Evolutionary conservation across 1,140 invertebrate genomes (phyloP).

Genomic region (Berghia stephanieae): DNA sequence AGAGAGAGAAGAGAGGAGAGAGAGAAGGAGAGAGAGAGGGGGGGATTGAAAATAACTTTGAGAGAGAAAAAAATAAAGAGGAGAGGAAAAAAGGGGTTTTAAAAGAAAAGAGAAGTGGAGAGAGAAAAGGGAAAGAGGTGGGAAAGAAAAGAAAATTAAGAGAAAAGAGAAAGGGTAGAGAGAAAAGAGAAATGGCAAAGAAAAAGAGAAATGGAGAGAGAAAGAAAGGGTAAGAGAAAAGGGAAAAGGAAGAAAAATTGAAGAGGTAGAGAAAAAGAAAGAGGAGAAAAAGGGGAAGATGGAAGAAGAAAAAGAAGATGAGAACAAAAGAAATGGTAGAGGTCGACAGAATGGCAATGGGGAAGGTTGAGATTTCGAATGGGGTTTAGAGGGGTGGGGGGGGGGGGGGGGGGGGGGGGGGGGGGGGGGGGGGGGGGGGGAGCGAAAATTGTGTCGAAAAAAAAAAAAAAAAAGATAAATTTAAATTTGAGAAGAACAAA

Average conservation of each 20-base stretch:
- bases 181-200: neutral
- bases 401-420: too few species aligned
- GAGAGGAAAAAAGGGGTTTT: neutral
- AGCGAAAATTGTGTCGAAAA: too few species aligned
- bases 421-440: too few species aligned
- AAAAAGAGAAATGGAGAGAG: neutral
- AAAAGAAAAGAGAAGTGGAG: neutral
- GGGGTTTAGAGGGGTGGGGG: too few species aligned
- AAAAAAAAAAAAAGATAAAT: too few species aligned
- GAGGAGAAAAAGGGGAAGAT: neutral
- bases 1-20: neutral
- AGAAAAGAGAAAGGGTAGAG: neutral
- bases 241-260: neutral
- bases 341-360: too few species aligned
- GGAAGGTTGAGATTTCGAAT: too few species aligned
- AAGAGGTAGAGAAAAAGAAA: neutral
- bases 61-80: slow-evolving; percentile 1
- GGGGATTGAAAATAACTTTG: neutral
- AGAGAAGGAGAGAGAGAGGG: neutral
- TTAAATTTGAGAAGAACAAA: too few species aligned
- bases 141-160: neutral
- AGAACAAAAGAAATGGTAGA: slow-evolving; percentile 5
- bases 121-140: neutral
- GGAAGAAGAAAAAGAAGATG: neutral
- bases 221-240: neutral